Conservation (phyloP, 2,797 vertebrate genomes). For the Acanthis flammea region DNA sequence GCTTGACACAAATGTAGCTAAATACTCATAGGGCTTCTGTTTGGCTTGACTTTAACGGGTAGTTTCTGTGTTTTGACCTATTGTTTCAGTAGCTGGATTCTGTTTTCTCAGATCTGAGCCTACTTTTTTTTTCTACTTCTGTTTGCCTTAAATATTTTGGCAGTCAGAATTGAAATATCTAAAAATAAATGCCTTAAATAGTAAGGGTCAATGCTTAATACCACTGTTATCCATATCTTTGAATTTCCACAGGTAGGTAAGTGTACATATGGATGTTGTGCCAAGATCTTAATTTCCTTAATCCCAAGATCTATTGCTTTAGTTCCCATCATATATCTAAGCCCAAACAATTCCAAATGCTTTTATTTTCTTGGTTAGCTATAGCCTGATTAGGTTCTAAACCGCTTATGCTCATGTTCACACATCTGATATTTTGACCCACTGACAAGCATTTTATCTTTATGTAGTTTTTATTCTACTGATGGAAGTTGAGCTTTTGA, state of each 20-base stretch:
- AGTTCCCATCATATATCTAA: not conserved
- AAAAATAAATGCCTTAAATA: not conserved
- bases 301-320: not conserved
- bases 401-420: not conserved
- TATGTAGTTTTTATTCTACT: not conserved
- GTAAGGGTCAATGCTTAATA: not conserved
- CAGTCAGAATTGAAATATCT: not conserved
- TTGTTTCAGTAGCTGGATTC: not conserved
- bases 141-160: not conserved
- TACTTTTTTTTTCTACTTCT: not conserved
- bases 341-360: not conserved
- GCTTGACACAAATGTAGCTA: not conserved
- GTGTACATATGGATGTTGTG: not conserved
- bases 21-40: not conserved
- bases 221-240: not conserved
- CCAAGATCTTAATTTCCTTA: not conserved
- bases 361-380: conserved; percentile 12
- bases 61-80: not conserved
- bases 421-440: not conserved
- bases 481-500: not conserved
- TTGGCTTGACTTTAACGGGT: not conserved
- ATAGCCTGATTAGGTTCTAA: not conserved
- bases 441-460: not conserved
- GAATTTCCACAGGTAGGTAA: not conserved
- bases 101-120: not conserved